A percentile compares a stretch with the other conserved stretches of the same genome.
Conservation (phyloP, 2,797 vertebrate genomes). For the Geotrypetes seraphini region DNA sequence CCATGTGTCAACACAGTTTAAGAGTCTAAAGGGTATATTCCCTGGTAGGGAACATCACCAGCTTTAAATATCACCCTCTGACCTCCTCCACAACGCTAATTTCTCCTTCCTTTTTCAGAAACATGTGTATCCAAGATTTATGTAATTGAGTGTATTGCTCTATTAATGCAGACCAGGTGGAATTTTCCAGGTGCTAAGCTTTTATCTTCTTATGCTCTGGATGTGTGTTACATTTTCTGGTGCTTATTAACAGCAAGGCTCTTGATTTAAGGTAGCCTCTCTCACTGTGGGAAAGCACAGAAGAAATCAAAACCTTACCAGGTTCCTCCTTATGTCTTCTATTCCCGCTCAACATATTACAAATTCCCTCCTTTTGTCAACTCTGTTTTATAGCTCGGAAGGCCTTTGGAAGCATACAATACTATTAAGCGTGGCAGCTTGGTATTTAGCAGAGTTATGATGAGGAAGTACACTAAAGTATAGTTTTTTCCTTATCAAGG, state of each 20-base stretch:
- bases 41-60: constrained; percentile 27
- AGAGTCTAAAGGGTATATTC: constrained; percentile 16
- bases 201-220: constrained; percentile 57
- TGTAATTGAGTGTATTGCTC: constrained; percentile 45
- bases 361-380: constrained; percentile 43
- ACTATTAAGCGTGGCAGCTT: constrained; percentile 24
- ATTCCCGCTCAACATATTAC: constrained; percentile 36
- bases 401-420: constrained; percentile 38
- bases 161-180: constrained; percentile 54
- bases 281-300: constrained; percentile 15
- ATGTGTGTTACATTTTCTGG: constrained; percentile 43
- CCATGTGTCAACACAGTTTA: constrained; percentile 59
- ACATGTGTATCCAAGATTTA: constrained; percentile 49
- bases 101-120: constrained; percentile 33
- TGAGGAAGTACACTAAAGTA: no score
- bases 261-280: constrained; percentile 51
- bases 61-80: constrained; percentile 47
- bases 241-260: constrained; percentile 45
- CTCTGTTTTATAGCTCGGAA: constrained; percentile 43
- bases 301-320: constrained; percentile 27
- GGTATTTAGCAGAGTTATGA: constrained; percentile 15
- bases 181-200: constrained; percentile 57
- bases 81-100: constrained; percentile 48
- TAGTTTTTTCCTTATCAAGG: no score
- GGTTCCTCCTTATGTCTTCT: constrained; percentile 22